These are phyloP conservation scores for Melanophora roralis DNA, from an alignment of 2,888 invertebrate species.

Conservation along the genomic window DNA sequence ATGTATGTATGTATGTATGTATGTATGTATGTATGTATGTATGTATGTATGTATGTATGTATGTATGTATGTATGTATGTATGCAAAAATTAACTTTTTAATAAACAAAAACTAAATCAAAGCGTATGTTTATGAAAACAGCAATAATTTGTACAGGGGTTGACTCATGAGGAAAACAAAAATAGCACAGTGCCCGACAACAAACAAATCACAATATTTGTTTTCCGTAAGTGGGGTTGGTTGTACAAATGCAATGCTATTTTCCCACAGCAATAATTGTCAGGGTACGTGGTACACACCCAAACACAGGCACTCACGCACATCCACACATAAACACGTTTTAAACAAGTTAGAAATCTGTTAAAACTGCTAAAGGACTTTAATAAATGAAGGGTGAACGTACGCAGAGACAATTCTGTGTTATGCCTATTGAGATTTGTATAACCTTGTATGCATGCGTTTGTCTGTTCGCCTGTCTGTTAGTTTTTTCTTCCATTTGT, in stretches of 20 bases:
- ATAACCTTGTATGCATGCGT: background rate
- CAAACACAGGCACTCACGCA: constrained; percentile 22
- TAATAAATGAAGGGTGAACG: constrained; percentile 37
- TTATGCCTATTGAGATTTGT: constrained; percentile 13
- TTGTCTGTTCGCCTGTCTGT: background rate
- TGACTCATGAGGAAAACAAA: constrained; percentile 4
- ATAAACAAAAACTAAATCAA: constrained; percentile 49
- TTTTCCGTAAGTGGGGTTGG: constrained; percentile 31
- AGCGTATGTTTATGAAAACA: constrained; percentile 35
- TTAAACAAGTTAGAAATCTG: constrained; percentile 45
- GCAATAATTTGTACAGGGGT: constrained; percentile 22
- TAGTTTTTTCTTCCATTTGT: background rate
- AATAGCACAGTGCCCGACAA: constrained; percentile 34
- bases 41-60: background rate
- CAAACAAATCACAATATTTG: constrained; percentile 8
- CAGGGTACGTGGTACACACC: constrained; percentile 52
- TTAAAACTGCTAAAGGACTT: constrained; percentile 34
- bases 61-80: no score
- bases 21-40: background rate
- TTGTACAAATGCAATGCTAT: background rate
- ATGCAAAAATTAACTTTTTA: constrained; percentile 36
- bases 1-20: no score
- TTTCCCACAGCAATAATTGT: constrained; percentile 59
- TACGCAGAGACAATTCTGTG: background rate
- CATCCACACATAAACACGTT: background rate